Evolutionary conservation across 2,113 vertebrate species (phyloP).

Genomic region (Anthoscopus minutus): DNA sequence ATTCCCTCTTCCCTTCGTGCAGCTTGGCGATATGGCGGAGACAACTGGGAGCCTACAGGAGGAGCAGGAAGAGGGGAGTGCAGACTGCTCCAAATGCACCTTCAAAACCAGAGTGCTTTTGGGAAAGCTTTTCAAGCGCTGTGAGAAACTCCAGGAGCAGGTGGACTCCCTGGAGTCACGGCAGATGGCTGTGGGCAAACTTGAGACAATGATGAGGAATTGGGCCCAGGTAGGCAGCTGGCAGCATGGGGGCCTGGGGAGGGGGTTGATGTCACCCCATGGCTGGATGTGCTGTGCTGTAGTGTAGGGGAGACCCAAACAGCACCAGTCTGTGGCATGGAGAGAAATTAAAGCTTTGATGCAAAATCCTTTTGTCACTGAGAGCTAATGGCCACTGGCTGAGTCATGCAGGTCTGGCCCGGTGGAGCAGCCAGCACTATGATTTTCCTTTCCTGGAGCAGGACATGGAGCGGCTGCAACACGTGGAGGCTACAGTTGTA

Average conservation of each 20-base stretch:
- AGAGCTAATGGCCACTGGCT: fast-evolving
- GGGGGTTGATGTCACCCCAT: not conserved
- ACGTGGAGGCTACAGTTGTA: too few relatives aligned
- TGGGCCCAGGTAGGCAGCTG: not conserved
- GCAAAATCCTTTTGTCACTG: not conserved
- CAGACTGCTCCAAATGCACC: not conserved
- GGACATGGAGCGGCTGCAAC: constrained; percentile 48
- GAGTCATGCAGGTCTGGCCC: not conserved
- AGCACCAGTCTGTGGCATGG: not conserved
- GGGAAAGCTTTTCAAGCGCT: not conserved
- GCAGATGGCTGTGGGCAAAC: not conserved
- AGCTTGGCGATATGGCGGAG: not conserved
- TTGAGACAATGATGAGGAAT: not conserved
- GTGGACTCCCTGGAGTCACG: not conserved
- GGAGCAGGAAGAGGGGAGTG: not conserved
- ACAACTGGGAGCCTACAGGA: not conserved
- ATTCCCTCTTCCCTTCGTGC: not conserved
- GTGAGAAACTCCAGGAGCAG: not conserved
- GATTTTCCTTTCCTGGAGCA: not conserved
- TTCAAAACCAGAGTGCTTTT: not conserved
- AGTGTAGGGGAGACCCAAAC: not conserved
- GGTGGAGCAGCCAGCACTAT: too few relatives aligned
- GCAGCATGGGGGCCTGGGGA: not conserved
- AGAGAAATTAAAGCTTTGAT: not conserved
- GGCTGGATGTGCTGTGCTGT: not conserved